A percentile compares a stretch with the other conserved stretches of the same genome.
These are phyloP conservation scores for Chitala chitala DNA, from an alignment of 2,113 vertebrate species.

Conservation along the genomic window DNA sequence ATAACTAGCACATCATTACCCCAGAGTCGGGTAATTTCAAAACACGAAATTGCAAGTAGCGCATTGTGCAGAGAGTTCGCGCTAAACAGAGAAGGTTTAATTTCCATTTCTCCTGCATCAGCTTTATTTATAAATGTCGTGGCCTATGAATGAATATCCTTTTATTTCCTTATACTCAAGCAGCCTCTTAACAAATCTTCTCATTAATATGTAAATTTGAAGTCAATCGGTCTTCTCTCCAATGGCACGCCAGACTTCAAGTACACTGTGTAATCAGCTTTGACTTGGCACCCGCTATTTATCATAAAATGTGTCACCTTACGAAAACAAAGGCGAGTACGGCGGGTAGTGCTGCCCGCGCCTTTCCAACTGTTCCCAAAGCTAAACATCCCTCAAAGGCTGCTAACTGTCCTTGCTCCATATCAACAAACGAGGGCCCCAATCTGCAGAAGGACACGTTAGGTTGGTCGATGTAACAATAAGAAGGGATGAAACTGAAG, in stretches of 20 bases:
- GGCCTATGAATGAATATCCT: constrained; percentile 97
- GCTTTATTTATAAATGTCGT: constrained; percentile 99
- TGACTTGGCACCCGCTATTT: constrained; percentile 79
- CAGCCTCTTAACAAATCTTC: constrained; percentile 82
- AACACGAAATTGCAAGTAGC: constrained; percentile 94
- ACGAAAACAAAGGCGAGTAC: constrained; percentile 71
- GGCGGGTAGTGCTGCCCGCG: no score
- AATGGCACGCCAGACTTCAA: constrained; percentile 80
- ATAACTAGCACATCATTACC: constrained; percentile 63
- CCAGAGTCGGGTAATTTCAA: constrained; percentile 66
- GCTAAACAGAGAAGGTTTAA: constrained; percentile 99
- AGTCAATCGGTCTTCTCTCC: constrained; percentile 80
- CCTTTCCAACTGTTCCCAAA: constrained; percentile 78
- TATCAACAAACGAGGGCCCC: constrained; percentile 68
- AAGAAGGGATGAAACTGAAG: background rate
- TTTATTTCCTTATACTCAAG: constrained; percentile 81
- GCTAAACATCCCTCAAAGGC: constrained; percentile 74
- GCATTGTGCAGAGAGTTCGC: constrained; percentile 81
- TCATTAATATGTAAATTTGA: constrained; percentile 90
- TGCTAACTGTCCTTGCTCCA: constrained; percentile 70
- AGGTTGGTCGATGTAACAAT: constrained; percentile 7
- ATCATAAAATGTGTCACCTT: constrained; percentile 82
- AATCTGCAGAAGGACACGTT: constrained; percentile 41
- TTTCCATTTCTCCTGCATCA: constrained; percentile 98
- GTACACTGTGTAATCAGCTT: constrained; percentile 79